phyloP scores from a whole-genome alignment of 2,797 vertebrate genomes.

The Discoglossus pictus region DNA sequence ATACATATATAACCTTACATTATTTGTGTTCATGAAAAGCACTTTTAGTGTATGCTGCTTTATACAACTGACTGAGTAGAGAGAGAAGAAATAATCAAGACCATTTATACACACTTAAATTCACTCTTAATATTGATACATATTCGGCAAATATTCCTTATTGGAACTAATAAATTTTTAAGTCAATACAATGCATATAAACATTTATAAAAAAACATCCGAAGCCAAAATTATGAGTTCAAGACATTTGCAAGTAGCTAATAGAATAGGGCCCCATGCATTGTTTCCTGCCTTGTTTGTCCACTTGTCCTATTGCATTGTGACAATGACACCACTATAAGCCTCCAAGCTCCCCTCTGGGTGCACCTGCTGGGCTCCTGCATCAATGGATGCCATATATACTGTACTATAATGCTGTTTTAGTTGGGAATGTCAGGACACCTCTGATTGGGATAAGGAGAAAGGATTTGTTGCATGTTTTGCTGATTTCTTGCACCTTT shows the following conservation, averaged over 20 bases:
- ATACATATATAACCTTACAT: not conserved
- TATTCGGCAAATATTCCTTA: no score
- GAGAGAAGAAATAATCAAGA: no score
- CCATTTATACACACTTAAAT: no score
- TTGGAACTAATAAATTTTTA: no score
- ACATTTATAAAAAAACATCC: no score
- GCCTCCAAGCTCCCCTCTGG: slow-evolving; percentile 8
- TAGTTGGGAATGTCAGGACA: not conserved
- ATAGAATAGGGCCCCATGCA: no score
- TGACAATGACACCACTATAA: slow-evolving; percentile 18
- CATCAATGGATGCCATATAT: slow-evolving; percentile 19
- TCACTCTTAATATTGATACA: no score
- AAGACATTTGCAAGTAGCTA: no score
- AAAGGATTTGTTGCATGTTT: not conserved
- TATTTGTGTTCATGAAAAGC: slow-evolving; percentile 9
- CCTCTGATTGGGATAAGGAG: slow-evolving; percentile 14
- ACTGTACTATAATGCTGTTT: slow-evolving; percentile 15
- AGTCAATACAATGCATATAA: no score
- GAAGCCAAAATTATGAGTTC: no score
- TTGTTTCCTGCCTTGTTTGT: slow-evolving; percentile 30
- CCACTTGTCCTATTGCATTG: slow-evolving; percentile 27
- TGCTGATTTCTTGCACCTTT: slow-evolving; percentile 2
- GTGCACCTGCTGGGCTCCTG: slow-evolving; percentile 37
- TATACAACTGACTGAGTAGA: slow-evolving; percentile 11
- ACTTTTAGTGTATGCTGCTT: slow-evolving; percentile 8